Evolutionary conservation across 30 jellyfish, hydroid and myxozoan genomes (phyloP).

Genomic region (Hydra vulgaris): DNA sequence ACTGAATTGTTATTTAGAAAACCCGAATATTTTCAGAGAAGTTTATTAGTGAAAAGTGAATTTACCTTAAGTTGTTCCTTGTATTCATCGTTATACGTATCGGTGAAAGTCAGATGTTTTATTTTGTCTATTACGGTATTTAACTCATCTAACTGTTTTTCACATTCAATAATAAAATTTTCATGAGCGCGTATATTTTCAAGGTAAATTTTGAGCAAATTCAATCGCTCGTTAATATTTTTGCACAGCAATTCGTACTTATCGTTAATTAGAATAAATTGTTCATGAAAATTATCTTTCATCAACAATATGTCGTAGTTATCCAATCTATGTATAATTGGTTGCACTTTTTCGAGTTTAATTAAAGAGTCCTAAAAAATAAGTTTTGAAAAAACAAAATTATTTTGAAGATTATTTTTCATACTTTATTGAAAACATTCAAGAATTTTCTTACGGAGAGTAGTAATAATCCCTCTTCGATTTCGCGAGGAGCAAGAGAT

Average conservation of each 20-base stretch:
- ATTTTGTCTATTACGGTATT: conserved; percentile 26
- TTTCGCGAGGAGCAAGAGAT: neutral
- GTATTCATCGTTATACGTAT: neutral
- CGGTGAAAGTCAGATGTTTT: neutral
- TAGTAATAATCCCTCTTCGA: neutral
- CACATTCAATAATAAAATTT: conserved; percentile 17
- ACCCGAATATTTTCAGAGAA: no score
- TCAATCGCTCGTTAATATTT: neutral
- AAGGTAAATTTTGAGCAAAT: neutral
- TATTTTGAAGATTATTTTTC: no score
- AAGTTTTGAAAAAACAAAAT: no score
- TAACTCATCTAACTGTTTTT: conserved; percentile 16
- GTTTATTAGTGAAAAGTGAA: neutral
- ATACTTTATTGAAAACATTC: no score
- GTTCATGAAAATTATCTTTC: conserved; percentile 5
- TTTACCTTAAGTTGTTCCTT: conserved; percentile 12
- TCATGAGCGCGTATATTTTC: conserved; percentile 22
- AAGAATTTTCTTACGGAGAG: conserved; percentile 5
- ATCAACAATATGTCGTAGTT: neutral
- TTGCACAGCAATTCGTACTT: neutral
- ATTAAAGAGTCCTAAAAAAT: neutral
- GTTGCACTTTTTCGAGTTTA: neutral
- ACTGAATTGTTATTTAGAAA: no score
- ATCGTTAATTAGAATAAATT: neutral
- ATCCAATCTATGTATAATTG: neutral